phyloP scores from a whole-genome alignment of 2,113 vertebrate species.

The Apeltes quadracus region DNA sequence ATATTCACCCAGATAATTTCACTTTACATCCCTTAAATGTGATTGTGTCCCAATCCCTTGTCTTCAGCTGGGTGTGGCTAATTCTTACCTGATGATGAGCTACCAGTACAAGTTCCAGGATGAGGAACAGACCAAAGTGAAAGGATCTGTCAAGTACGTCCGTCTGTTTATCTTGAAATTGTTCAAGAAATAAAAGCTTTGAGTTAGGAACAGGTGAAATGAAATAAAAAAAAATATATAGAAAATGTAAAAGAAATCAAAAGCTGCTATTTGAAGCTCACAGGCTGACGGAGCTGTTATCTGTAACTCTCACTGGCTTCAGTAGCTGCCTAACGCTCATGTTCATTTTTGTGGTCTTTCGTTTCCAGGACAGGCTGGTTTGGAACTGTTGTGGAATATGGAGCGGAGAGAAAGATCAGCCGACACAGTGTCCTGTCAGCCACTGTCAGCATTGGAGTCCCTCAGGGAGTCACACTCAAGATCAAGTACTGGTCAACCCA shows the following conservation, averaged over 20 bases:
- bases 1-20: neutral
- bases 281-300: too few species aligned
- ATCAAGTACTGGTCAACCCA: constrained; percentile 86
- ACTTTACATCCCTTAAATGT: neutral
- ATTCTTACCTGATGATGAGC: constrained; percentile 95
- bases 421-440: constrained; percentile 93
- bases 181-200: neutral
- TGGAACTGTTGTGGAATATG: constrained; percentile 94
- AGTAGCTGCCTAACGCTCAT: neutral
- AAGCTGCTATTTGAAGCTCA: neutral
- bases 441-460: constrained; percentile 92
- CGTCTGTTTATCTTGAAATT: neutral
- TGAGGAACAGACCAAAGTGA: constrained; percentile 94
- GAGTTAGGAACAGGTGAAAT: neutral
- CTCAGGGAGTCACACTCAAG: constrained; percentile 96
- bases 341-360: neutral
- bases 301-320: neutral
- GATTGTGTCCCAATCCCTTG: neutral
- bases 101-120: constrained; percentile 99
- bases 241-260: neutral
- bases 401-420: constrained; percentile 96
- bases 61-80: constrained; percentile 90
- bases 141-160: constrained; percentile 93
- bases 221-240: too few species aligned
- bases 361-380: constrained; percentile 92